Percentiles rank a stretch among this genome's conserved stretches.
Conservation (phyloP, 1,140 invertebrate genomes). For the Ridgeia piscesae region DNA sequence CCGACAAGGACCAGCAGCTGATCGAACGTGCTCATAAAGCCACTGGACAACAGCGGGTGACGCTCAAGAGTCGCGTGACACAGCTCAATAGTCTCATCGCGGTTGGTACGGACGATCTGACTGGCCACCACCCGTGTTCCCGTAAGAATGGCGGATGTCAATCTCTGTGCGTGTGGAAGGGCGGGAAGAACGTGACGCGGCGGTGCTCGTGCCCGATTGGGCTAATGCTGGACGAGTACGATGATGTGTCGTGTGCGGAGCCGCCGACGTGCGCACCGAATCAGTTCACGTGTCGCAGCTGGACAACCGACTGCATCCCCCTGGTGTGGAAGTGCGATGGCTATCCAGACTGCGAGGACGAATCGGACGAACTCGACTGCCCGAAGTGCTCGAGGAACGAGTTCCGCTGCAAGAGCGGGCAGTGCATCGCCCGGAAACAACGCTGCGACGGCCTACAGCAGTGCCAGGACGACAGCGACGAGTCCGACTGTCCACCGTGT, state of each 20-base stretch:
- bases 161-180: conserved; percentile 89
- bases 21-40: conserved; percentile 47
- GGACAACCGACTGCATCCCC: conserved; percentile 46
- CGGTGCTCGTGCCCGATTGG: conserved; percentile 51
- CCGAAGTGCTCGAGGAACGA: conserved; percentile 24
- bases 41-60: conserved; percentile 40
- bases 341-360: conserved; percentile 73
- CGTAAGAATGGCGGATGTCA: conserved; percentile 92
- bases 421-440: conserved; percentile 49
- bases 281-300: conserved; percentile 50
- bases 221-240: conserved; percentile 42
- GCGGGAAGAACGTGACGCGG: conserved; percentile 55
- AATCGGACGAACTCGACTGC: conserved; percentile 81
- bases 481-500: conserved; percentile 77
- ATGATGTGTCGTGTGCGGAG: conserved; percentile 45
- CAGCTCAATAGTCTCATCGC: conserved; percentile 67
- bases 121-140: conserved; percentile 69
- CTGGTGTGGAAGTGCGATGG: conserved; percentile 61
- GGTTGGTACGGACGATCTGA: conserved; percentile 40
- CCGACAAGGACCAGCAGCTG: conserved; percentile 82
- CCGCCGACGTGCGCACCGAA: conserved; percentile 51
- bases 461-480: conserved; percentile 78
- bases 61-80: conserved; percentile 58
- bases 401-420: conserved; percentile 41
- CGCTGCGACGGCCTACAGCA: conserved; percentile 65